phyloP scores from a whole-genome alignment of 2,797 vertebrate species.

The Cyclura pinguis region DNA sequence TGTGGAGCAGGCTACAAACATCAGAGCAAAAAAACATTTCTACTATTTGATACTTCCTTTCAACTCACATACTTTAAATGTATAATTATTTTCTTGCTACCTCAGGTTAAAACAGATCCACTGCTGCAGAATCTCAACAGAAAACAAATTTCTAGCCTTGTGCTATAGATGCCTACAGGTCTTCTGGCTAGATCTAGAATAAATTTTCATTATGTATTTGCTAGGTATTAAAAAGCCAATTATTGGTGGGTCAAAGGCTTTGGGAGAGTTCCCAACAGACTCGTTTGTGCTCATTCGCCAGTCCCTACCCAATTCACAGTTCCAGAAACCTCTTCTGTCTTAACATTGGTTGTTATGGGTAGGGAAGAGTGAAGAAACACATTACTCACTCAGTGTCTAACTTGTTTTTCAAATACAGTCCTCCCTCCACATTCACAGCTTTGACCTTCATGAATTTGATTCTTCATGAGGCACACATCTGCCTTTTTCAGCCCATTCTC shows the following conservation, averaged over 20 bases:
- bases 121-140: constrained; percentile 9
- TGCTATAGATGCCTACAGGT: constrained; percentile 40
- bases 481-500: no score
- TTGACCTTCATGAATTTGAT: no score
- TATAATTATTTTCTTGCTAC: constrained; percentile 28
- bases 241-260: background rate
- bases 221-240: constrained; percentile 51
- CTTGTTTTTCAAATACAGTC: background rate
- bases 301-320: constrained; percentile 27
- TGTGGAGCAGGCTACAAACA: background rate
- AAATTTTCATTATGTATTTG: constrained; percentile 34
- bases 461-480: no score
- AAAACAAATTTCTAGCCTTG: constrained; percentile 1
- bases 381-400: background rate
- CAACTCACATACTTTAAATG: constrained; percentile 26
- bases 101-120: constrained; percentile 25
- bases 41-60: constrained; percentile 9
- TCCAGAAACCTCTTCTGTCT: constrained; percentile 59
- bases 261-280: constrained; percentile 23
- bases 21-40: background rate
- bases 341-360: constrained; percentile 45
- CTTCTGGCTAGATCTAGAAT: background rate
- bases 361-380: background rate
- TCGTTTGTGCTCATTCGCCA: constrained; percentile 42
- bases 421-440: no score